Evolutionary conservation across 1,140 invertebrate species (phyloP).

Genomic region (Micrasema longulum): DNA sequence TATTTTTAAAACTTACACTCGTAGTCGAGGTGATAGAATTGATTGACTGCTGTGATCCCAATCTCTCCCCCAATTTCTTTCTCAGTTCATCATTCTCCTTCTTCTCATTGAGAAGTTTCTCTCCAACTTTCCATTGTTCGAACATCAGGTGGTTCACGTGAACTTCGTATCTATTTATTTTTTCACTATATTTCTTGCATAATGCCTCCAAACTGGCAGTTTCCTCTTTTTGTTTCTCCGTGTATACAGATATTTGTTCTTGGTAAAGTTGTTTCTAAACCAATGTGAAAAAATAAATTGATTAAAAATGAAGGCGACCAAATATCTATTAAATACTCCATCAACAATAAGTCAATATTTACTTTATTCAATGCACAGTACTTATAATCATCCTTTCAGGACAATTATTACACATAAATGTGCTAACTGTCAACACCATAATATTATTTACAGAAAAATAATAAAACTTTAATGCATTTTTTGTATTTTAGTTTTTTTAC

Average conservation of each 20-base stretch:
- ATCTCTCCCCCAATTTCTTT: slow-evolving; percentile 54
- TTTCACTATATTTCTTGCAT: slow-evolving; percentile 67
- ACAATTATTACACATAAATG: too few species aligned
- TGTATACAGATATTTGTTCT: slow-evolving; percentile 67
- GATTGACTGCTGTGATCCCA: slow-evolving; percentile 44
- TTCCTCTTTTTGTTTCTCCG: slow-evolving; percentile 64
- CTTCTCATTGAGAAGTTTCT: slow-evolving; percentile 70
- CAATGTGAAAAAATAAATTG: slow-evolving; percentile 5
- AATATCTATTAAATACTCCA: neutral
- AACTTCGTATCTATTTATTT: slow-evolving; percentile 69
- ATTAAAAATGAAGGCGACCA: neutral
- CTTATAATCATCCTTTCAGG: too few species aligned
- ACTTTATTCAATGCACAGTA: neutral
- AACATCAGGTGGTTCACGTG: slow-evolving; percentile 68
- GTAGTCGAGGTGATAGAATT: slow-evolving; percentile 43
- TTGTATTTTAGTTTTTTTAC: too few species aligned
- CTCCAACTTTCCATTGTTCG: slow-evolving; percentile 71
- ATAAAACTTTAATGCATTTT: too few species aligned
- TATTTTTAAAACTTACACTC: slow-evolving; percentile 40
- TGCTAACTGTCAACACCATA: too few species aligned
- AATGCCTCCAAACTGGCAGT: slow-evolving; percentile 62
- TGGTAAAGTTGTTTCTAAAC: slow-evolving; percentile 66
- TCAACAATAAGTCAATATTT: neutral
- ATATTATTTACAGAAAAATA: too few species aligned
- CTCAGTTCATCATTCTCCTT: slow-evolving; percentile 68